Evolutionary conservation across 2,888 invertebrate genomes (phyloP), one percentile per base, ranked within the genome.

Genomic region (Lasioglossum leucozonium): DNA sequence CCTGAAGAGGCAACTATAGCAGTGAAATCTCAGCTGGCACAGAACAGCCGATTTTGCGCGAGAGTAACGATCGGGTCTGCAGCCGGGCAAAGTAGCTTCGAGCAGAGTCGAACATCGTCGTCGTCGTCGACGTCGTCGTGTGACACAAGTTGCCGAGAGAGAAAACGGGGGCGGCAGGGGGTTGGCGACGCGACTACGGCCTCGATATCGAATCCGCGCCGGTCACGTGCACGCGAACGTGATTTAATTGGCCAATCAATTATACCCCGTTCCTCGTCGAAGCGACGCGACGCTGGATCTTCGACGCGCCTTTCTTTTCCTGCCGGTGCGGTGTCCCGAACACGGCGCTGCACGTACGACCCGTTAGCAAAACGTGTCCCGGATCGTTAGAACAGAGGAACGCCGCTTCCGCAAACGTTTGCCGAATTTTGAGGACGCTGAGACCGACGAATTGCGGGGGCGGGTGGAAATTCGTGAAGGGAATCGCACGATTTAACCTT

Each of bases 241-340:
- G 74, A 84, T 67, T 40, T 69, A 79, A 77, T 75, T 26, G 34
- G 79, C 79, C 74, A 80, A 65, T 76, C 47, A 72, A 75, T 79
- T 82, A 62, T 51, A 73, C 73, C 58, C 77, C 30, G 67, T 30
- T 51, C 30, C 47, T 34, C 77, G 78, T 75, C 40, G 75, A 72
- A 72, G 47, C 18, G 62, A 62, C 62, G 30, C 30, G 4, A 47
- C 72, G 47, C 30, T 47, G 72, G 47, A 72, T 30, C 42, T 72
- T 72, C 18, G 72, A 30, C 62, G 62, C 62, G 62, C 3, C 62
- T 62, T 62, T 62, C 62, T 62, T 62, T 62, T 62, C 62, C 1
- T 26, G 16, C n/a, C 16, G 22, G 22, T 10, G 51, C 51, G 22
- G 51, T 4, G 30, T 26, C 62, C 62, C 16, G 62, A 30, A 62